Evolutionary conservation across 2,888 invertebrate species (phyloP).

Genomic region (Euclidia mi): DNA sequence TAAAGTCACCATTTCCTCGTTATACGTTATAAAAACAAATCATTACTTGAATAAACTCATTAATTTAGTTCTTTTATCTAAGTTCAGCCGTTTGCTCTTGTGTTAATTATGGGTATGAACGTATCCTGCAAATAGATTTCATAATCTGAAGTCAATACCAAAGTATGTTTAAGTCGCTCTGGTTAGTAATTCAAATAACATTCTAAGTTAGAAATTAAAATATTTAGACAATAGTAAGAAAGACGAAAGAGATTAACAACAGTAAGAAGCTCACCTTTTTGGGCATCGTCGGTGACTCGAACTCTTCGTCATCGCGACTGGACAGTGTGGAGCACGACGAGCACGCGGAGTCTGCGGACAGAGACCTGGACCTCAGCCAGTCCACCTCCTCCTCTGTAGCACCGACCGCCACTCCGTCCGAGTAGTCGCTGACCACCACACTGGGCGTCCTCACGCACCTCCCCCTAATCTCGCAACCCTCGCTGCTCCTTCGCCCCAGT

Average conservation of each 20-base stretch:
- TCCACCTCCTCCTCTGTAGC: slow-evolving; percentile 84
- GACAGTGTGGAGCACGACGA: slow-evolving; percentile 94
- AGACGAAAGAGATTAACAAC: slow-evolving; percentile 1
- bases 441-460: slow-evolving; percentile 95
- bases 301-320: slow-evolving; percentile 92
- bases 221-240: slow-evolving; percentile 8
- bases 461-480: slow-evolving; percentile 84
- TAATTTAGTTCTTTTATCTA: slow-evolving; percentile 5
- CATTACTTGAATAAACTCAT: neutral
- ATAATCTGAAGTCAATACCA: no score
- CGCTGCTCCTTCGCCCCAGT: slow-evolving; percentile 86
- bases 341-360: slow-evolving; percentile 93
- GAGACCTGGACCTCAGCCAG: slow-evolving; percentile 84
- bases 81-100: neutral
- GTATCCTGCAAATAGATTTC: no score
- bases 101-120: no score
- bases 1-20: no score
- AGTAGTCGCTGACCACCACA: slow-evolving; percentile 96
- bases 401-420: slow-evolving; percentile 91
- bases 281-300: slow-evolving; percentile 81
- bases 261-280: slow-evolving; percentile 83
- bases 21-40: neutral
- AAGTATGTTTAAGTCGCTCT: no score
- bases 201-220: no score
- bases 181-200: no score